phyloP scores from a whole-genome alignment of 2,113 vertebrate genomes.

The Sapajus apella region DNA sequence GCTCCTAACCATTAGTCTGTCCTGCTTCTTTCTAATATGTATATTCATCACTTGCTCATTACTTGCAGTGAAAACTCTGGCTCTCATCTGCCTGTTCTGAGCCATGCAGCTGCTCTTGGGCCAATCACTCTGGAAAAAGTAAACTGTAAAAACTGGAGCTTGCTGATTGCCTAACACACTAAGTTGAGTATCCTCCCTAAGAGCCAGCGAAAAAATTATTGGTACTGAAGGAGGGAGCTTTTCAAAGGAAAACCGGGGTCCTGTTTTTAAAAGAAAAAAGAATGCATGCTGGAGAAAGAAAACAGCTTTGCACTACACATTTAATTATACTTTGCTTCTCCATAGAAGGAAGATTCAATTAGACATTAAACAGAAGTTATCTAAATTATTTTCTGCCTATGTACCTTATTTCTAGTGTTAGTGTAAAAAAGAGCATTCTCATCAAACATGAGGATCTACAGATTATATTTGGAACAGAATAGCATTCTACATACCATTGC shows the following conservation, averaged over 20 bases:
- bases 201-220: background rate
- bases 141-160: background rate
- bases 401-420: background rate
- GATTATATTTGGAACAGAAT: slow-evolving; percentile 51
- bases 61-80: background rate
- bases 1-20: background rate
- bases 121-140: background rate
- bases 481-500: background rate
- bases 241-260: background rate
- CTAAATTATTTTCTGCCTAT: background rate
- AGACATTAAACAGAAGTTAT: background rate
- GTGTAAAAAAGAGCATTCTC: slow-evolving; percentile 26
- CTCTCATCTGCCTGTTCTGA: background rate
- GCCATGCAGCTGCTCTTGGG: background rate
- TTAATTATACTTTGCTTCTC: background rate
- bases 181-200: background rate
- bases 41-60: background rate
- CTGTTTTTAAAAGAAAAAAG: background rate
- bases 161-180: too few relatives aligned
- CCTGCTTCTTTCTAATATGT: background rate
- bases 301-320: background rate
- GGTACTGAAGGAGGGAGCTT: background rate
- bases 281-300: background rate
- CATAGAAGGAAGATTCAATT: background rate
- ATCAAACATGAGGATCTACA: slow-evolving; percentile 3